Evolutionary conservation across 30 jellyfish, hydroid and myxozoan species (phyloP).

Genomic region (Hydractinia symbiolongicarpus): DNA sequence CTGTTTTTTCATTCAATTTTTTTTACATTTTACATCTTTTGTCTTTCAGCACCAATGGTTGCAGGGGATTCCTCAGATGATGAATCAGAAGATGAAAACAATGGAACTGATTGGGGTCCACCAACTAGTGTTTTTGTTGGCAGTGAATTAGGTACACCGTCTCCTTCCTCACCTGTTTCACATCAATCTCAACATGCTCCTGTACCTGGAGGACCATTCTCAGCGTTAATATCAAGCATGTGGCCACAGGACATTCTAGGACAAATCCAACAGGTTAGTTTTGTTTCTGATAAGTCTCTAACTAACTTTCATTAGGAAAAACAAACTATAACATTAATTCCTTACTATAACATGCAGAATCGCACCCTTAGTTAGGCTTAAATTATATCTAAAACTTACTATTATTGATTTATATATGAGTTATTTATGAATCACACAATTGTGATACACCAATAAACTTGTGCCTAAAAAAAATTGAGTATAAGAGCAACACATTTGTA

Average conservation of each 20-base stretch:
- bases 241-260: conserved; percentile 98
- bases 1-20: too few relatives aligned
- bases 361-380: background rate
- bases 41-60: conserved; percentile 61
- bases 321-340: background rate
- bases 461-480: too few relatives aligned
- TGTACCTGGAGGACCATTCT: conserved; percentile 92
- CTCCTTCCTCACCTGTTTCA: conserved; percentile 47
- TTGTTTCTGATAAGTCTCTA: too few relatives aligned
- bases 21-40: background rate
- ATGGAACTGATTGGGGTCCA: conserved; percentile 59
- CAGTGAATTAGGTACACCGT: conserved; percentile 85
- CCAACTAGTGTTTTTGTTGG: conserved; percentile 66
- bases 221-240: conserved; percentile 90
- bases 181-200: conserved; percentile 51
- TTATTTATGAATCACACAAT: too few relatives aligned
- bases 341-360: background rate
- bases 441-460: too few relatives aligned
- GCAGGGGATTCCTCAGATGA: conserved; percentile 88
- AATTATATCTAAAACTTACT: too few relatives aligned
- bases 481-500: too few relatives aligned
- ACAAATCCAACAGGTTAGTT: conserved; percentile 91
- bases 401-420: too few relatives aligned
- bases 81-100: conserved; percentile 58
- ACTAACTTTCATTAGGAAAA: too few relatives aligned